Percentiles rank a stretch among this genome's conserved stretches.
These are phyloP conservation scores for Galaxea fascicularis DNA, from an alignment of 92 coral and sea anemone genomes.

Conservation along the genomic window DNA sequence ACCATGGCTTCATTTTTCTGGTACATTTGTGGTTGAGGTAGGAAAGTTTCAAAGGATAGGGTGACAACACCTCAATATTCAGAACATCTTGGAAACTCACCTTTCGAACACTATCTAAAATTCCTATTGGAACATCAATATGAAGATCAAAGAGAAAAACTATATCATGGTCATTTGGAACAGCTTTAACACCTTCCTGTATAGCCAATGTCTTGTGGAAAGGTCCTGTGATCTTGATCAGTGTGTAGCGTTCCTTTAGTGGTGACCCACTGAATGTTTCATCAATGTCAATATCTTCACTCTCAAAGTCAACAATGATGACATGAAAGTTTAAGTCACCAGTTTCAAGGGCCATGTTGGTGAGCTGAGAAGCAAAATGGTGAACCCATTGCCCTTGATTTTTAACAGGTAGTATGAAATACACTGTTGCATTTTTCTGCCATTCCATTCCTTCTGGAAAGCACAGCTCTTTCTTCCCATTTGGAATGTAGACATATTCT, in stretches of 20 bases:
- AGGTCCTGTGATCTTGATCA: conserved; percentile 62
- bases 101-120: conserved; percentile 64
- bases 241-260: conserved; percentile 14
- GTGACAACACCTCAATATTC: no score
- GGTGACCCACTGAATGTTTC: conserved; percentile 15
- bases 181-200: conserved; percentile 56
- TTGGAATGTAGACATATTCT: conserved; percentile 31
- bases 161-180: conserved; percentile 50
- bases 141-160: conserved; percentile 67
- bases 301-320: conserved; percentile 61
- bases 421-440: conserved; percentile 61
- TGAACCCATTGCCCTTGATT: conserved; percentile 74
- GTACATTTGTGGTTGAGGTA: no score
- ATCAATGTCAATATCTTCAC: conserved; percentile 57
- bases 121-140: conserved; percentile 63
- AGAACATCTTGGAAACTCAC: no score
- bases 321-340: conserved; percentile 55
- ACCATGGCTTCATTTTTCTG: no score
- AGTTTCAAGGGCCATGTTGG: conserved; percentile 36
- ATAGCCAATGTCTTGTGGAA: conserved; percentile 68
- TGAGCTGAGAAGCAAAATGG: conserved; percentile 59
- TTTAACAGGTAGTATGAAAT: conserved; percentile 68
- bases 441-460: conserved; percentile 52
- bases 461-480: conserved; percentile 21
- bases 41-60: no score